Base-by-base conservation (phyloP, 2,888 invertebrate species). In the Patella ulyssiponensis region DNA sequence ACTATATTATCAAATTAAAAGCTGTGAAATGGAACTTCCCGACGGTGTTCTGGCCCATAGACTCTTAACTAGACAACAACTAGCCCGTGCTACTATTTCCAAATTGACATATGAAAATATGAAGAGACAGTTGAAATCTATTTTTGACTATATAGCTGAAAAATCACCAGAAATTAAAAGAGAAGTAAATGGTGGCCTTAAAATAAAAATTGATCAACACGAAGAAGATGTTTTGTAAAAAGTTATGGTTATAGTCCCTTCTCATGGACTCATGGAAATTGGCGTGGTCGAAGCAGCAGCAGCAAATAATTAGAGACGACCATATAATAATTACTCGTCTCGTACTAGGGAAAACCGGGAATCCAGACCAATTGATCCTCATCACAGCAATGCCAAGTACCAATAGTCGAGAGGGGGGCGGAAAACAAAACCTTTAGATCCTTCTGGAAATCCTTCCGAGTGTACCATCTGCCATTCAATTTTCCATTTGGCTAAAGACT, bases 1-100 rank as follows among this genome's bases (percentile, higher is more conserved):
- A 23, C 11, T 71, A 51, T 11, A 71, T 27, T 20, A 71, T 51
- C 14, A 51, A 44, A 71, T 51, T 23, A 71, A 17, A 23, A 71
- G 23, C 20, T 71, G 17, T 51, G 71, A 71, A 20, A 71, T 71
- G 71, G 71, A 11, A 51, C 3, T 71, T 5, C 71, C 71, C 7
- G 33, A 71, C 17, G 33, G 33, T 71, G 71, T 71, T 71, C 71
- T 71, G 23, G 33, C 71, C 1, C 27, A 44, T 17, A 71, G 51
- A 27, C n/a, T 71, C 15, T 71, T 71, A 17, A 51, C 27, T 2
- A 44, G 15, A 12, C 27, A 51, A 71, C 71, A 71, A 71, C 15
- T 71, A 51, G 71, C 51, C 7, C 12, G 27, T 11, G 51, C 71
- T 17, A 51, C 33, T 20, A 15, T 71, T 17, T 17, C 17, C 23